A percentile compares a stretch with the other conserved stretches of the same genome.
phyloP scores from a whole-genome alignment of 2,113 vertebrate species.

The Carassius gibelio region DNA sequence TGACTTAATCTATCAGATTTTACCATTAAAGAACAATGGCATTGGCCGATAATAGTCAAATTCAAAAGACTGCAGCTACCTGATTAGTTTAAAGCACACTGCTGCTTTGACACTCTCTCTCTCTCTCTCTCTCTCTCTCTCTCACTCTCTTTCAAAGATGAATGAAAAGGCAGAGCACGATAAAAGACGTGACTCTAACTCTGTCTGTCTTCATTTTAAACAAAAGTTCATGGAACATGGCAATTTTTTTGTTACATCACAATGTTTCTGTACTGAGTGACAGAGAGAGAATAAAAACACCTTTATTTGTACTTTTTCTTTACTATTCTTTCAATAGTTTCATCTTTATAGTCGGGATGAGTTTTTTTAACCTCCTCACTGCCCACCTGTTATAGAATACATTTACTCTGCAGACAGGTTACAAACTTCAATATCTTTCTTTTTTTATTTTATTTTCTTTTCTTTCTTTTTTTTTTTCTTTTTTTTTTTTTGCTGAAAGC shows the following conservation, averaged over 20 bases:
- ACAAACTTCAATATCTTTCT: constrained; percentile 32
- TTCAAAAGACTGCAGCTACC: constrained; percentile 61
- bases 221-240: constrained; percentile 67
- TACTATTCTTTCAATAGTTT: constrained; percentile 47
- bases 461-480: no score
- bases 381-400: constrained; percentile 59
- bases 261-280: constrained; percentile 36
- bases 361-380: constrained; percentile 56
- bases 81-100: constrained; percentile 67
- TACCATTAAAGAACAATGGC: constrained; percentile 46
- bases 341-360: constrained; percentile 50
- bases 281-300: constrained; percentile 45
- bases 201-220: constrained; percentile 68
- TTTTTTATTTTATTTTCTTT: no score
- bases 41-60: constrained; percentile 58
- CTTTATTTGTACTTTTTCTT: constrained; percentile 49
- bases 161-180: constrained; percentile 30
- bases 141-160: constrained; percentile 22
- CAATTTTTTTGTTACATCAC: constrained; percentile 64
- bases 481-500: constrained; percentile 40
- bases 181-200: constrained; percentile 58
- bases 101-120: constrained; percentile 12
- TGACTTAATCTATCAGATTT: constrained; percentile 54
- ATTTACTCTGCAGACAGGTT: constrained; percentile 71
- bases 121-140: no score